A percentile compares a stretch with the other conserved stretches of the same genome.
Conservation (phyloP, 1,140 invertebrate species). For the Drosophila nikananu region DNA sequence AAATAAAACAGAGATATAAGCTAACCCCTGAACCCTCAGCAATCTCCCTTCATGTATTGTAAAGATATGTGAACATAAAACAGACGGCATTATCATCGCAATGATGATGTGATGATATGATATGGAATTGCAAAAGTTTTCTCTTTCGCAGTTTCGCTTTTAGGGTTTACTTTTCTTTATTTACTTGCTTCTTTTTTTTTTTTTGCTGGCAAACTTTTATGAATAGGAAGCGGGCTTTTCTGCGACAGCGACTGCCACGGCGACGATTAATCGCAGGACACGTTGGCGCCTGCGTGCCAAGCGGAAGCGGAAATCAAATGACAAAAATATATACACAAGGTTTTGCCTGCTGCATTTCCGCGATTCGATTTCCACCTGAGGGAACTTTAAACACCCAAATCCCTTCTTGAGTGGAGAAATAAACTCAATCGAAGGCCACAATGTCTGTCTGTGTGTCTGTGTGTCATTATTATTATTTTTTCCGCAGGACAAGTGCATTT, state of each 20-base stretch:
- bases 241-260: conserved; percentile 62
- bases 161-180: conserved; percentile 8
- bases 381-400: conserved; percentile 40
- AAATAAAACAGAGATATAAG: conserved; percentile 35
- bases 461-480: conserved; percentile 17
- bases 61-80: conserved; percentile 77
- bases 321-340: conserved; percentile 26
- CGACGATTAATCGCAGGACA: conserved; percentile 73
- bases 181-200: background rate
- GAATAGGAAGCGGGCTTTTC: conserved; percentile 26
- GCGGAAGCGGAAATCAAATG: conserved; percentile 62
- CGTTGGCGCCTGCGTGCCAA: conserved; percentile 62
- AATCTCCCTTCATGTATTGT: conserved; percentile 30
- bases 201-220: conserved; percentile 68
- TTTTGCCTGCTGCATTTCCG: background rate
- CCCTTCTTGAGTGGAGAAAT: background rate
- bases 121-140: conserved; percentile 82
- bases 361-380: conserved; percentile 44
- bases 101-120: conserved; percentile 84
- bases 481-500: conserved; percentile 46
- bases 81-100: conserved; percentile 77
- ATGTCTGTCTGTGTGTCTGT: conserved; percentile 28
- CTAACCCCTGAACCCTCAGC: background rate
- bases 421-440: conserved; percentile 6
- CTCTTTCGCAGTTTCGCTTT: conserved; percentile 35